Percentiles rank a stretch among this genome's conserved stretches.
Evolutionary conservation across 2,797 vertebrate species (phyloP).

Genomic region (Cyprinella venusta): DNA sequence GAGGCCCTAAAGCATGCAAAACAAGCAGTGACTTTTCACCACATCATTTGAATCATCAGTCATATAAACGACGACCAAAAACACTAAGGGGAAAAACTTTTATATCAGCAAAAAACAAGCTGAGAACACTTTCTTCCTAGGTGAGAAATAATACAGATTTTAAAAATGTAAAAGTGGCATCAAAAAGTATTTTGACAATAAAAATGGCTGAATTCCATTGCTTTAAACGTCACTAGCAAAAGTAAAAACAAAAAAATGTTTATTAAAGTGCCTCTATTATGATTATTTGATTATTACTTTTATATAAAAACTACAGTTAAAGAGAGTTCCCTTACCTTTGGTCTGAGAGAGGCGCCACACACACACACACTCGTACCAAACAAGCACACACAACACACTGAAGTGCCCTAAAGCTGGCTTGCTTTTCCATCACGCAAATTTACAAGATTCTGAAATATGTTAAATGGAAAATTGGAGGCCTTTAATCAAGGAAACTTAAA

Average conservation of each 20-base stretch:
- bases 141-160: background rate
- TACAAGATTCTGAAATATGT: constrained; percentile 26
- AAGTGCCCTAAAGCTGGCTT: constrained; percentile 12
- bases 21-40: background rate
- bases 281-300: background rate
- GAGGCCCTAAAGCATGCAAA: background rate
- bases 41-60: background rate
- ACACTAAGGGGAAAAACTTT: background rate
- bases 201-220: background rate
- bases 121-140: background rate
- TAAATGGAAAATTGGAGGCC: constrained; percentile 22
- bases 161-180: background rate
- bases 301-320: too few species aligned
- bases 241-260: background rate
- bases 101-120: background rate
- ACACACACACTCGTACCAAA: background rate
- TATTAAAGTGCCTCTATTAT: background rate
- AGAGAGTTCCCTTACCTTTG: background rate
- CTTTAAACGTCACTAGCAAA: background rate
- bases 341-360: background rate
- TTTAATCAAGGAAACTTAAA: constrained; percentile 17
- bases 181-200: background rate
- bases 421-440: constrained; percentile 25
- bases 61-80: too few species aligned
- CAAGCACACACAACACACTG: background rate